Percentiles rank a stretch among this genome's conserved stretches.
Conservation (phyloP, 2,113 vertebrate genomes). For the Seriola dumerili region DNA sequence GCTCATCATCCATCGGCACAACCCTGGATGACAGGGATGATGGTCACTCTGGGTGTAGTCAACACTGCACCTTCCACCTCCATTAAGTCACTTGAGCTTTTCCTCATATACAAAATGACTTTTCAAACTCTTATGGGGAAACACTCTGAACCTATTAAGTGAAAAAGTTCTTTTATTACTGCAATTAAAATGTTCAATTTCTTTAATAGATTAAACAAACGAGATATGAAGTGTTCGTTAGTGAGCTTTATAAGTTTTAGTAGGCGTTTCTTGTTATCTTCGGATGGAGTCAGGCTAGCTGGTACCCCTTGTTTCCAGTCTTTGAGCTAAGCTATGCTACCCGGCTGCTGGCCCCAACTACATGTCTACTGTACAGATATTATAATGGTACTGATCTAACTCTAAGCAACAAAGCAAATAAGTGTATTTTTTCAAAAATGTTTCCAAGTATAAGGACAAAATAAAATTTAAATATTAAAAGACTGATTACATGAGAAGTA, state of each 20-base stretch:
- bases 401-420: too few species aligned
- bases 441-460: background rate
- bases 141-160: too few species aligned
- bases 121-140: too few species aligned
- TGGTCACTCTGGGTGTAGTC: too few species aligned
- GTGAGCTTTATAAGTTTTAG: background rate
- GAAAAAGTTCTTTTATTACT: too few species aligned
- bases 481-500: background rate
- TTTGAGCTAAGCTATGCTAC: background rate
- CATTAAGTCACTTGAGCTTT: too few species aligned
- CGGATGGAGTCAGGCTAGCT: background rate
- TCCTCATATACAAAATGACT: too few species aligned
- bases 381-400: background rate
- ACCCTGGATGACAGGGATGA: too few species aligned
- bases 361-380: background rate
- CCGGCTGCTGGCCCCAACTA: background rate
- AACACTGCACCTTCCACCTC: too few species aligned
- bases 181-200: too few species aligned
- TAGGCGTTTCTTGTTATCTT: background rate
- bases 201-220: background rate
- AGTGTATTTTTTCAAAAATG: too few species aligned
- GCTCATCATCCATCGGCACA: too few species aligned
- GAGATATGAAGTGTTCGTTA: background rate
- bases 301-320: background rate
- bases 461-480: background rate